These are phyloP conservation scores for Zosterops pallidus DNA, from an alignment of 2,113 vertebrate species.

Conservation along the genomic window DNA sequence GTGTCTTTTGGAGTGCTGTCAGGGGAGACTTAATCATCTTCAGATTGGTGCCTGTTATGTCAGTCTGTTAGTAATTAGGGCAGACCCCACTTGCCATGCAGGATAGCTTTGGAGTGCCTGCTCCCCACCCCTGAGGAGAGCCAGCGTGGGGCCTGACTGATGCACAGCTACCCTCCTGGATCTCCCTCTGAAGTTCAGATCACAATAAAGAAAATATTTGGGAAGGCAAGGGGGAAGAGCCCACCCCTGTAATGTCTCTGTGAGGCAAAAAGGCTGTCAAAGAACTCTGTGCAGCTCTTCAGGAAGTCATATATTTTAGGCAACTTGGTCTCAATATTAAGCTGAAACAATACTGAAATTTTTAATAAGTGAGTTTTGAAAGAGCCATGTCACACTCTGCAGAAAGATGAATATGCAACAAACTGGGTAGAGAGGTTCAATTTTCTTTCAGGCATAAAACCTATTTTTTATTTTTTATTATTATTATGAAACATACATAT, in stretches of 20 bases:
- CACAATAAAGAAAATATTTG: constrained; percentile 35
- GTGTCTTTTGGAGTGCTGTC: constrained; percentile 16
- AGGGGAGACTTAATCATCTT: constrained; percentile 54
- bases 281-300: constrained; percentile 29
- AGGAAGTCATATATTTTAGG: constrained; percentile 54
- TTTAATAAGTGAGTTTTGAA: background rate
- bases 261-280: constrained; percentile 37
- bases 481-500: background rate
- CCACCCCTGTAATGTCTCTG: background rate
- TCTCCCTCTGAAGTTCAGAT: constrained; percentile 52
- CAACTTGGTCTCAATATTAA: constrained; percentile 5
- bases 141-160: background rate
- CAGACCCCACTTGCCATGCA: constrained; percentile 18
- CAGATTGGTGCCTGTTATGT: constrained; percentile 35
- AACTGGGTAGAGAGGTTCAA: background rate
- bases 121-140: constrained; percentile 16
- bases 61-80: constrained; percentile 47
- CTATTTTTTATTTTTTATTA: background rate
- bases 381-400: background rate
- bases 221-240: background rate
- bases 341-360: background rate
- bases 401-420: background rate
- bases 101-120: constrained; percentile 13
- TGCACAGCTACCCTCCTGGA: constrained; percentile 22
- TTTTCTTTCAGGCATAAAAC: background rate